Base-by-base conservation (phyloP, 2,797 vertebrate species). In the Dipus sagitta region DNA sequence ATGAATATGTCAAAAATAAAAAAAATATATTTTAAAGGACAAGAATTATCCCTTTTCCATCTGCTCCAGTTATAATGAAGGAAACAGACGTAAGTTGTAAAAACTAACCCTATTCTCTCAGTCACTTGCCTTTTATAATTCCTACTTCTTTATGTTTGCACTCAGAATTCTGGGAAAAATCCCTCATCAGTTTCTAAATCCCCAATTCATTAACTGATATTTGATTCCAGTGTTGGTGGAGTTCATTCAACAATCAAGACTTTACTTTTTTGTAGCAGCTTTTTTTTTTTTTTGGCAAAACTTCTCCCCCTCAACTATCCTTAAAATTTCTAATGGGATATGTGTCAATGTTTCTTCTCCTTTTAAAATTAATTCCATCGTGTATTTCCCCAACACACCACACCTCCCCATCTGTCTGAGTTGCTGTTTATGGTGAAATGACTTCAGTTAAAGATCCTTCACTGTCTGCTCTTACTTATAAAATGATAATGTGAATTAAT, bases 281-380 rank as follows among this genome's bases (percentile, higher is more conserved):
- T 85, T 42, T 78, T 58, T 92, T 90, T 88, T 75, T 30, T 92
- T 90, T 88, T 75, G 38, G 75, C 52, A 83, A 86, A 86, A 52
- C 78, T 47, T 47, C 32, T 32, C 32, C 58, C 58, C 20, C 17
- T 70, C 23, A 79, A 34, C 23, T 82, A 47, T 68, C 85, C 18
- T 75, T 42, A 34, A 86, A 54, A 86, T 72, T 76, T 77, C 62
- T 82, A 75, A 38, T 67, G 54, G 54, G 32, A 47, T 76, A 3
- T 70, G 70, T 85, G 78, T 92, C 47, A 68, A 60, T 86, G 28
- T 74, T 42, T 79, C 24, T 42, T 79, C 24, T 60, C 47, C 10
- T 93, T 88, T 83, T 52, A n/a, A 74, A n/a, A 58, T 93, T 67
- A 83, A 83, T 75, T 64, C n/a, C 82, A 47, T 74, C 20, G 52